These are phyloP conservation scores for Acromyrmex charruanus DNA, from an alignment of 1,140 invertebrate genomes.

Conservation along the genomic window DNA sequence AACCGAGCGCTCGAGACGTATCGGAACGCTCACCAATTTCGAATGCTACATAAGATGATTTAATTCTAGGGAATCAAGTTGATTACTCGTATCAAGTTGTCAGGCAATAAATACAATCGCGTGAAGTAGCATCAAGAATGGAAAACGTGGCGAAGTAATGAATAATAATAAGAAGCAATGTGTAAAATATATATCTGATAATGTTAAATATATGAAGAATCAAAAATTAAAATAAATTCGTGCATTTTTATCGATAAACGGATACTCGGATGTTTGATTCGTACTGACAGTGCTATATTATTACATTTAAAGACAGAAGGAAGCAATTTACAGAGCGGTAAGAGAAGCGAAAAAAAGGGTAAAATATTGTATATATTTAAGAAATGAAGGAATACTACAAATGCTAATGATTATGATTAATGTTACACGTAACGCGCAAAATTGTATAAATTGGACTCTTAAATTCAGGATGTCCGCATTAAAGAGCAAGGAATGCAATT, in stretches of 20 bases:
- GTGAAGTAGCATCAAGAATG: neutral
- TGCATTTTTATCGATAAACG: neutral
- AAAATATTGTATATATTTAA: conserved; percentile 12
- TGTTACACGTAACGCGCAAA: neutral
- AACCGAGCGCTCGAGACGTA: neutral
- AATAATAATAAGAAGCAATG: neutral
- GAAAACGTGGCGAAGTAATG: neutral
- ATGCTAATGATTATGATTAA: neutral
- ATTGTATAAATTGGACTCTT: conserved; percentile 47
- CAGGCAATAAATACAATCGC: neutral
- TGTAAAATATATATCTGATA: neutral
- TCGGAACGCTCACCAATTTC: neutral
- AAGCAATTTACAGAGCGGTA: conserved; percentile 29
- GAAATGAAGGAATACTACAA: neutral
- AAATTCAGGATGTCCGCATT: conserved; percentile 36
- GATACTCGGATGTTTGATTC: no score
- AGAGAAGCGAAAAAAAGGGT: neutral
- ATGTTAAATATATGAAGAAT: conserved; percentile 15
- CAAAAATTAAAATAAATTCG: neutral
- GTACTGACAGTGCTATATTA: neutral
- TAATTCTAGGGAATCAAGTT: neutral
- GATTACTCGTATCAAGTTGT: neutral
- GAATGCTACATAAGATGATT: neutral
- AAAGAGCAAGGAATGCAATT: conserved; percentile 30
- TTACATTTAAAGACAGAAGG: conserved; percentile 4